Conservation (phyloP, 2,113 vertebrate species). For the Larimichthys crocea region DNA sequence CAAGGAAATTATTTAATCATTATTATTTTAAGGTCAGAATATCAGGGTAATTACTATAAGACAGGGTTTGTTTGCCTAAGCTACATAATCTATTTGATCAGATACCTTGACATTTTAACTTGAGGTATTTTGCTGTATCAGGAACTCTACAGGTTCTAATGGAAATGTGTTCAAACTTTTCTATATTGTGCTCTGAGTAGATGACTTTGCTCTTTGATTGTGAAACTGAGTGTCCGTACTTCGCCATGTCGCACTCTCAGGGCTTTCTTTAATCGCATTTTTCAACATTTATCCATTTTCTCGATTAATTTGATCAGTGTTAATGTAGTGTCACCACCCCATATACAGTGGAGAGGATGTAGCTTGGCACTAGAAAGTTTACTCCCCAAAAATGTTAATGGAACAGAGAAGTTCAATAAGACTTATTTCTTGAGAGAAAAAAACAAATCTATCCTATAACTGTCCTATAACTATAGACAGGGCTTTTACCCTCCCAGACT, state of each 20-base stretch:
- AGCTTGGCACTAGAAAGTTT: not conserved
- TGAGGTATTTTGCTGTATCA: not conserved
- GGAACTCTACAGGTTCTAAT: not conserved
- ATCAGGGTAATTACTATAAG: not conserved
- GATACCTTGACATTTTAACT: constrained; percentile 12
- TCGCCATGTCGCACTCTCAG: not conserved
- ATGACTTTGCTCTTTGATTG: not conserved
- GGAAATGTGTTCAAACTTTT: not conserved
- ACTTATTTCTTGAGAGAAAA: not conserved
- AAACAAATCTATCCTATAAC: too few relatives aligned
- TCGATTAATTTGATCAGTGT: not conserved
- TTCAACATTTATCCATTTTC: not conserved
- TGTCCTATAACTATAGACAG: not conserved
- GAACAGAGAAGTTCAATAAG: not conserved
- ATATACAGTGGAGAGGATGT: not conserved
- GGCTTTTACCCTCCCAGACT: not conserved
- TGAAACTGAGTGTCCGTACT: not conserved
- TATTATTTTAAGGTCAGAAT: not conserved
- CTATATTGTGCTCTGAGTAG: not conserved
- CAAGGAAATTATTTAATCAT: not conserved
- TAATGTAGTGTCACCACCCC: not conserved
- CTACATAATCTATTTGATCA: constrained; percentile 9
- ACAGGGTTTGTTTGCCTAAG: not conserved
- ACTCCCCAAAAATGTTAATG: not conserved
- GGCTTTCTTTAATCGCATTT: not conserved